Evolutionary conservation across 2,113 vertebrate species (phyloP).

Genomic region (Barnardius zonarius): DNA sequence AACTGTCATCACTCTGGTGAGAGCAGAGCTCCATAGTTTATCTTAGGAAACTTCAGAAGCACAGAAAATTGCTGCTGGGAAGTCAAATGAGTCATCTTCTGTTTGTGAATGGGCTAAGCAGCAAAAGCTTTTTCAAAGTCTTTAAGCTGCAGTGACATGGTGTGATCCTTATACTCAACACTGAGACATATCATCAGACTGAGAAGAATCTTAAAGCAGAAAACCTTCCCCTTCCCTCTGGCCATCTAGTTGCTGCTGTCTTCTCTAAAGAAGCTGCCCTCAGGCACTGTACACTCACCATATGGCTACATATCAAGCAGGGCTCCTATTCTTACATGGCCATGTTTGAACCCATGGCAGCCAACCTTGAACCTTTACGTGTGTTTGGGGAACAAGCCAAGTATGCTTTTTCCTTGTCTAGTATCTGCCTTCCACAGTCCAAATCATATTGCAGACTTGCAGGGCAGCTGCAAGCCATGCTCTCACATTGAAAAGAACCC

Average conservation of each 20-base stretch:
- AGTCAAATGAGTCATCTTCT: slow-evolving; percentile 15
- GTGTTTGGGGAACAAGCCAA: not conserved
- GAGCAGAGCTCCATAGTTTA: not conserved
- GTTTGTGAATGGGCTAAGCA: not conserved
- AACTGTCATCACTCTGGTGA: not conserved
- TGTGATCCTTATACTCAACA: not conserved
- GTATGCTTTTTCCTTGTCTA: not conserved
- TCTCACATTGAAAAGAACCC: not conserved
- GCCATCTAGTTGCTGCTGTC: not conserved
- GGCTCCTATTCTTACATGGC: not conserved
- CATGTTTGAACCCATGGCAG: not conserved
- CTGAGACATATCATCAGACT: not conserved
- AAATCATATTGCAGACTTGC: not conserved
- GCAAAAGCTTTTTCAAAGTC: not conserved
- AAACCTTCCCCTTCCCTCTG: not conserved
- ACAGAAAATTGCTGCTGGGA: not conserved
- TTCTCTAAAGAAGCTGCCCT: not conserved
- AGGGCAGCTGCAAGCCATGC: not conserved
- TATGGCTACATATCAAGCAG: not conserved
- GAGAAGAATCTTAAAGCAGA: not conserved
- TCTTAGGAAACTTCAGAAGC: not conserved
- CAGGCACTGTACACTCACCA: not conserved
- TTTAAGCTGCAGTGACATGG: not conserved
- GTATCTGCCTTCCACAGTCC: not conserved
- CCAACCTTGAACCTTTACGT: not conserved